These are phyloP conservation scores for Actinemys pallida DNA, from an alignment of 2,113 vertebrate genomes.

Conservation along the genomic window DNA sequence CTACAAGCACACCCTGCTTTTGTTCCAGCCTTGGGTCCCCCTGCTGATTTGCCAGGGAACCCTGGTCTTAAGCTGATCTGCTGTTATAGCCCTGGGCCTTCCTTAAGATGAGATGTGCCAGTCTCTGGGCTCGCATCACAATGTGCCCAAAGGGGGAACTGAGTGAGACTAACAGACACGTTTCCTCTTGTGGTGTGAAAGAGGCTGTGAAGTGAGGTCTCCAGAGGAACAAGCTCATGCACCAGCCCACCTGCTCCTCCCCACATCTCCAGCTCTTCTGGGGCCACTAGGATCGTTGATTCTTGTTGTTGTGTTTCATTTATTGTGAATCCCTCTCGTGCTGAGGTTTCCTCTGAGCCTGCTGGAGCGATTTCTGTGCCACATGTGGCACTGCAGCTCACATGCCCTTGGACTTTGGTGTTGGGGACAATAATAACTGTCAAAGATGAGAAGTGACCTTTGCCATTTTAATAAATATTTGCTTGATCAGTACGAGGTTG, in stretches of 20 bases:
- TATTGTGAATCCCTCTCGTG: not conserved
- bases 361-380: not conserved
- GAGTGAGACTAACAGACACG: not conserved
- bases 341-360: not conserved
- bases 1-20: not conserved
- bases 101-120: not conserved
- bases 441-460: conserved; percentile 53
- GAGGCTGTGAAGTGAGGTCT: not conserved
- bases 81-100: not conserved
- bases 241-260: not conserved
- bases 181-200: not conserved
- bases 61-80: not conserved
- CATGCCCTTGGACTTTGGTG: conserved; percentile 69
- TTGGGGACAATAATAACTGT: conserved; percentile 45
- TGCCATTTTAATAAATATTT: conserved; percentile 55
- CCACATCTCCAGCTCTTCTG: not conserved
- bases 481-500: conserved; percentile 20
- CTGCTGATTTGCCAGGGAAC: not conserved
- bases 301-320: not conserved
- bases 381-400: not conserved
- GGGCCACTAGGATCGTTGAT: not conserved
- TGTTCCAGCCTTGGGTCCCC: too few relatives aligned
- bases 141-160: not conserved
- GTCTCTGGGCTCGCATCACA: not conserved
- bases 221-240: not conserved